Evolutionary conservation across 2,113 vertebrate genomes (phyloP).

Genomic region (Mus spicilegus): DNA sequence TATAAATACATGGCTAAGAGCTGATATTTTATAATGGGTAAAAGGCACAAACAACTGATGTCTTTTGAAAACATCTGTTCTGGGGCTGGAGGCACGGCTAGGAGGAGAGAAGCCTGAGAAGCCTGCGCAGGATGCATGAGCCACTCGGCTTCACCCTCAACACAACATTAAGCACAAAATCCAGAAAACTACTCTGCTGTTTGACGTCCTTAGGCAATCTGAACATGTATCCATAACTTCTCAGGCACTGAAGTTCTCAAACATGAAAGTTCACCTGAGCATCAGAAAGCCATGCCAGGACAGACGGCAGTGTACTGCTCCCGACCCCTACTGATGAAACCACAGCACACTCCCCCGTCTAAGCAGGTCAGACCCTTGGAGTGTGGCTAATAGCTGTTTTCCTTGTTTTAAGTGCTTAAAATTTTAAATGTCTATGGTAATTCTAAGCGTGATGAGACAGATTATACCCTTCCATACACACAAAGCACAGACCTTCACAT

Average conservation of each 20-base stretch:
- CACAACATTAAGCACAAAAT: not conserved
- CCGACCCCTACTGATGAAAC: not conserved
- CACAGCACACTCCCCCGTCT: not conserved
- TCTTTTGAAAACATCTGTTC: not conserved
- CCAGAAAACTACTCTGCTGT: not conserved
- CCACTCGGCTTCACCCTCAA: not conserved
- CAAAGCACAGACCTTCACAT: conserved; percentile 94
- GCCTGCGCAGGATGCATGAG: not conserved
- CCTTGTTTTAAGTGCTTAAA: not conserved
- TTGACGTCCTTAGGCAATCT: not conserved
- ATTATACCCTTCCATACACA: not conserved
- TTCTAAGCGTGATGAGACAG: not conserved
- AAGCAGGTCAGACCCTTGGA: not conserved
- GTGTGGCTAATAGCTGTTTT: not conserved
- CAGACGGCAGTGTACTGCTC: not conserved
- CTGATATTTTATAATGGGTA: not conserved
- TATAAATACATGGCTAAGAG: conserved; percentile 1
- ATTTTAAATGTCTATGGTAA: not conserved
- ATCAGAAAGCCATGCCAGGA: not conserved
- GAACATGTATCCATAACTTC: not conserved
- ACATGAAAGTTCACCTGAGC: not conserved
- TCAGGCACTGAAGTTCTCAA: not conserved
- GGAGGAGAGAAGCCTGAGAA: too few species aligned
- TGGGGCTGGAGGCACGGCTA: too few species aligned
- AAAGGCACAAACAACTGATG: not conserved